These are phyloP conservation scores for Myotis daubentonii DNA, from an alignment of 2,797 vertebrate species.

Conservation along the genomic window DNA sequence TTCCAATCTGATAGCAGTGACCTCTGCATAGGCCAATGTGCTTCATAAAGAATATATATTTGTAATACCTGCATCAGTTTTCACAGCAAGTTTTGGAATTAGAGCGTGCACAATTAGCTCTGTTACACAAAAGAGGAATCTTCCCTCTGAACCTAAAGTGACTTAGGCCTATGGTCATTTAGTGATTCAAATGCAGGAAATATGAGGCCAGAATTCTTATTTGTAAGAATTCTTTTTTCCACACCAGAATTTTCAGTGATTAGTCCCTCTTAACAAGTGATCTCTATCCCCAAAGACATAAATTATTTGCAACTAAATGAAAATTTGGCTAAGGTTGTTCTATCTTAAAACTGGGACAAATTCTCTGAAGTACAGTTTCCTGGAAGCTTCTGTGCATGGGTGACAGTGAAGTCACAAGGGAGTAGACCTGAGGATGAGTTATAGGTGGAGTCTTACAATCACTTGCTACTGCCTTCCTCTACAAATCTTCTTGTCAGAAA, in stretches of 20 bases:
- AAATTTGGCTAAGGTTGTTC: neutral
- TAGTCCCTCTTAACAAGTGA: neutral
- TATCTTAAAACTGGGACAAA: conserved; percentile 5
- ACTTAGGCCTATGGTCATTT: neutral
- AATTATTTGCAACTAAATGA: conserved; percentile 39
- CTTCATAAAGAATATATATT: conserved; percentile 37
- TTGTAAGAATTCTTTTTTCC: conserved; percentile 3
- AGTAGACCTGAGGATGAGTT: neutral
- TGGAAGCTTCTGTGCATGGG: neutral
- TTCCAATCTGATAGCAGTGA: neutral
- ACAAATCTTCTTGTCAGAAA: neutral
- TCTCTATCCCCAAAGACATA: neutral
- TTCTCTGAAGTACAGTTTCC: neutral
- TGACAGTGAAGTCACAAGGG: neutral
- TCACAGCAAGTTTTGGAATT: neutral
- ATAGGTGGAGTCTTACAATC: neutral
- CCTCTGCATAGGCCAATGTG: neutral
- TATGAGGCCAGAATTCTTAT: neutral
- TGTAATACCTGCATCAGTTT: neutral
- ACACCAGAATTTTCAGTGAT: conserved; percentile 5
- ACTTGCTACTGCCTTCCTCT: neutral
- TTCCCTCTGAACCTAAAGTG: neutral
- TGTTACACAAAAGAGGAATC: neutral
- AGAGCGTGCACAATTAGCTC: neutral
- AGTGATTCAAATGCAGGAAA: conserved; percentile 18